Evolutionary conservation across 2,888 invertebrate genomes (phyloP).

Genomic region (Andricus quercusramuli): DNA sequence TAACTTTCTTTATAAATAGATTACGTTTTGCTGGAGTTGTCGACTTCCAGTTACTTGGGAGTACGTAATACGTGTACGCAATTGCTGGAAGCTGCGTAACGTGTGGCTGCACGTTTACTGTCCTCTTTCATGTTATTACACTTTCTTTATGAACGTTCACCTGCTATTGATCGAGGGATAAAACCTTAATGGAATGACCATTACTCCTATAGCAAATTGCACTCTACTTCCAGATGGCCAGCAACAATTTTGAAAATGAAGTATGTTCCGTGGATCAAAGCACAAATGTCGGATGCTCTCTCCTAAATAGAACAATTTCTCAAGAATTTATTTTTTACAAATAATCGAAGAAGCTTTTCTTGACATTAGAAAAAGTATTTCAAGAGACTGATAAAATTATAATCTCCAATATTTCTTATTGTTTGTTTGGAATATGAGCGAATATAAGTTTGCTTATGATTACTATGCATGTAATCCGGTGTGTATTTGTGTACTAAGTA

Average conservation of each 20-base stretch:
- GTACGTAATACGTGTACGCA: background rate
- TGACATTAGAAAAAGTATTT: background rate
- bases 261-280: slow-evolving; percentile 9
- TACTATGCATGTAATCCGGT: too few species aligned
- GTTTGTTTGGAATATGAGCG: too few species aligned
- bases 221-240: slow-evolving; percentile 31
- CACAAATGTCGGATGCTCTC: background rate
- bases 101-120: slow-evolving; percentile 1
- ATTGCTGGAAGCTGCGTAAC: slow-evolving; percentile 2
- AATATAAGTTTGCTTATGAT: too few species aligned
- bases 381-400: too few species aligned
- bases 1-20: slow-evolving; percentile 2
- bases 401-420: too few species aligned
- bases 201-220: slow-evolving; percentile 7
- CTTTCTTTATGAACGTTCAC: slow-evolving; percentile 7
- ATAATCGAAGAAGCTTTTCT: background rate
- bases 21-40: background rate
- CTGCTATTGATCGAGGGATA: slow-evolving; percentile 1
- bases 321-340: background rate
- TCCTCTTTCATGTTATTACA: slow-evolving; percentile 10
- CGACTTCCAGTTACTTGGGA: background rate
- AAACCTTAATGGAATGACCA: slow-evolving; percentile 12
- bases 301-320: slow-evolving; percentile 9
- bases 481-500: too few species aligned
- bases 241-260: slow-evolving; percentile 31